These are phyloP conservation scores for Hedya salicella DNA, from an alignment of 2,888 invertebrate genomes.

Conservation along the genomic window DNA sequence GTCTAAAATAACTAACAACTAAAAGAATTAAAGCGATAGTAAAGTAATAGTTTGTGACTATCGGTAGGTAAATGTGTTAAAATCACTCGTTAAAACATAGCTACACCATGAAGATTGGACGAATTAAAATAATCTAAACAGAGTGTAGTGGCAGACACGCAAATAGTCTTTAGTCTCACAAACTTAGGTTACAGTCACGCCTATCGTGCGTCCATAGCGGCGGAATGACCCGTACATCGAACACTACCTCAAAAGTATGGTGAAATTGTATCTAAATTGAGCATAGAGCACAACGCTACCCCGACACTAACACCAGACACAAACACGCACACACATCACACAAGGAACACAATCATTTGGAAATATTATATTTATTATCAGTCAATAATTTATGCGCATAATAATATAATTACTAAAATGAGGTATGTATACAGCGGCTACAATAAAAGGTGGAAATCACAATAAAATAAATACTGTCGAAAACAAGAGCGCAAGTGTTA, in stretches of 20 bases:
- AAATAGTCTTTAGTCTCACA: slow-evolving; percentile 4
- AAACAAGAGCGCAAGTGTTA: slow-evolving; percentile 65
- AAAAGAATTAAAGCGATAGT: slow-evolving; percentile 27
- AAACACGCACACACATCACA: slow-evolving; percentile 76
- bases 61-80: slow-evolving; percentile 13
- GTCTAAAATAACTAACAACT: slow-evolving; percentile 10
- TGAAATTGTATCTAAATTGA: slow-evolving; percentile 84
- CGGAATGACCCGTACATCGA: slow-evolving; percentile 62
- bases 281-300: slow-evolving; percentile 85
- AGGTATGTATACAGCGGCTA: slow-evolving; percentile 74
- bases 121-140: not conserved
- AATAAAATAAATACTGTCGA: slow-evolving; percentile 81
- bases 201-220: slow-evolving; percentile 17
- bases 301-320: slow-evolving; percentile 69
- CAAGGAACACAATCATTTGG: slow-evolving; percentile 80
- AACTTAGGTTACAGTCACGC: not conserved
- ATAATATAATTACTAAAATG: slow-evolving; percentile 78
- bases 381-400: slow-evolving; percentile 80
- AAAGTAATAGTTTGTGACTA: slow-evolving; percentile 26
- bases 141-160: not conserved
- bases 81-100: not conserved
- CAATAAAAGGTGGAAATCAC: slow-evolving; percentile 79
- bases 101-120: not conserved
- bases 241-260: slow-evolving; percentile 83
- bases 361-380: slow-evolving; percentile 76